Base-by-base conservation (phyloP, 2,888 invertebrate species). In the Harpagoxenus sublaevis region DNA sequence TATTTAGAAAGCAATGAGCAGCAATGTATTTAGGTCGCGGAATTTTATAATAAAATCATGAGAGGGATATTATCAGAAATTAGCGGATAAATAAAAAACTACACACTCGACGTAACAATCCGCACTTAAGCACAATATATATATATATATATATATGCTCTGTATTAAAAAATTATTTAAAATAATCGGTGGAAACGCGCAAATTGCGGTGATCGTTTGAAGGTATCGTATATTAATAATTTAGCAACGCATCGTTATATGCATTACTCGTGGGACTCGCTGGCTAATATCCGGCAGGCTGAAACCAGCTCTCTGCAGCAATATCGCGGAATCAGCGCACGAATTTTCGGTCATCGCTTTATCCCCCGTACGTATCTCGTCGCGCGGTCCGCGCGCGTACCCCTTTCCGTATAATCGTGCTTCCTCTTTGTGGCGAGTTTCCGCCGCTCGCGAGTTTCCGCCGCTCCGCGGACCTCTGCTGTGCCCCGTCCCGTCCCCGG, bases 291-390 rank as follows among this genome's bases (percentile, higher is more conserved):
- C 63, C 51, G 75, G 48, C 45, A n/a, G 31, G 39, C 12, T 31
- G 18, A 18, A 66, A 0, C 6, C 53, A 51, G 53, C 5, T 23
- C 35, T 35, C 53, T 78, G 70, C 77, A 4, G 35, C 57, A 55
- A 79, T 60, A 48, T 60, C 45, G 55, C 31, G 70, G 31, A 78
- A 78, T 79, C 57, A 28, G 23, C 57, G 73, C 60, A 31, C 48
- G 48, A 71, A 60, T 60, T 51, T 71, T 60, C 71, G 73, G 48
- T 5, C 48, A 35, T 18, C 57, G 71, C 45, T 48, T 62, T 35
- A 75, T 48, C 62, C 31, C 31, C n/a, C n/a, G 42, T 45, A n/a
- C n/a, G 42, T 42, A 71, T 73, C 39, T 57, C 18, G 18, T 53
- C 53, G 53, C 18, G 53, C 18, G 10, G 12, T 31, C 23, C 5